Percentiles rank a stretch among this genome's conserved stretches.
These are phyloP conservation scores for Enteromius anoplus DNA, from an alignment of 2,797 vertebrate species.

Conservation along the genomic window DNA sequence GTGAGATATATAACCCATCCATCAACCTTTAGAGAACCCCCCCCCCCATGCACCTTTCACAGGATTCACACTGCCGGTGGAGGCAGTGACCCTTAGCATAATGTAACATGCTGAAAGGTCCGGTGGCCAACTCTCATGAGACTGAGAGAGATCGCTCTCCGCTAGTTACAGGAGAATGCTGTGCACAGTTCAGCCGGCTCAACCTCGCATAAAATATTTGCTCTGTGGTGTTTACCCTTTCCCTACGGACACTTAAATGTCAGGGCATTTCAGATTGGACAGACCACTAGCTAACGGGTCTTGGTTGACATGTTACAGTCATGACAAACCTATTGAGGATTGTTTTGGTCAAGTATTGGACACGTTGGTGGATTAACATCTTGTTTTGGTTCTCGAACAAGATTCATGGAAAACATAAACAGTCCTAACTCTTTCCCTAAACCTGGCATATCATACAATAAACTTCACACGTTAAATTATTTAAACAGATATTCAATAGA, in stretches of 20 bases:
- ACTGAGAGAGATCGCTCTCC: conserved; percentile 6
- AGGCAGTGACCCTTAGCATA: conserved; percentile 38
- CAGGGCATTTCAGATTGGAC: conserved; percentile 6
- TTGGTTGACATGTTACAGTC: not conserved
- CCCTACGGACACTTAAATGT: conserved; percentile 2
- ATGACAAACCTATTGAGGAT: not conserved
- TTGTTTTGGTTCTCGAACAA: conserved; percentile 12
- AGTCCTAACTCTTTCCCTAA: not conserved
- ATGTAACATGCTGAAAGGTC: conserved; percentile 15
- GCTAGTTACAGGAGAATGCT: not conserved
- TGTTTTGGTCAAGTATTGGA: not conserved
- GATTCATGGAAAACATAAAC: not conserved
- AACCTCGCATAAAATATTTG: not conserved
- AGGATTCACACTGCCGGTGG: not conserved
- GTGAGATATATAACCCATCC: conserved; percentile 23
- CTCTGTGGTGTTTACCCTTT: conserved; percentile 1
- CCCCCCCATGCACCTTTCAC: not conserved
- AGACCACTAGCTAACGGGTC: conserved; percentile 10
- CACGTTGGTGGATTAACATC: not conserved
- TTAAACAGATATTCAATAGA: too few species aligned
- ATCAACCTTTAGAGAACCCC: conserved; percentile 37
- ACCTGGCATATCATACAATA: too few species aligned
- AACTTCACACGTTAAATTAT: too few species aligned
- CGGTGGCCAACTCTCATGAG: not conserved
- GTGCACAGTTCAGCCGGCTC: conserved; percentile 12